Conservation (phyloP, 2,113 vertebrate genomes). For the Crotophaga sulcirostris region DNA sequence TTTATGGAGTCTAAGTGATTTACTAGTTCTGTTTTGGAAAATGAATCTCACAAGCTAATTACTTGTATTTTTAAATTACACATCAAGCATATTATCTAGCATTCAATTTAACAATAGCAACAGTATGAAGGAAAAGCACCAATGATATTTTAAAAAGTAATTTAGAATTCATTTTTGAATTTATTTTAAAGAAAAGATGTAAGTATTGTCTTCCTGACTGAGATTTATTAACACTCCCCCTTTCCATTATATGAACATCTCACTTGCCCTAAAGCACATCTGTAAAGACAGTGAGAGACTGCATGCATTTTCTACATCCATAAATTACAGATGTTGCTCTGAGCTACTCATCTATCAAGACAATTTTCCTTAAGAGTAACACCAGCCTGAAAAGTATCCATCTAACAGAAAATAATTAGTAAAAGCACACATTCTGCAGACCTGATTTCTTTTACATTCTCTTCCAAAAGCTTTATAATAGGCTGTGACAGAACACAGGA, state of each 20-base stretch:
- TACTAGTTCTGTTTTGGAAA: constrained; percentile 31
- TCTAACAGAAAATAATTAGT: constrained; percentile 39
- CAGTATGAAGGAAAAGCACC: constrained; percentile 16
- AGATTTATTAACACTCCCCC: constrained; percentile 67
- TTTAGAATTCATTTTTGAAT: constrained; percentile 66
- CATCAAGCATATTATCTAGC: constrained; percentile 2
- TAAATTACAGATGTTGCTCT: constrained; percentile 65
- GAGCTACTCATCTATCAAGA: constrained; percentile 61
- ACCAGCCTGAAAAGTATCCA: constrained; percentile 25
- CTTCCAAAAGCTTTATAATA: neutral
- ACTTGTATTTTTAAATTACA: constrained; percentile 53
- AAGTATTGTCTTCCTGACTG: constrained; percentile 64
- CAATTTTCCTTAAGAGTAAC: constrained; percentile 40
- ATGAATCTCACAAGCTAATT: neutral
- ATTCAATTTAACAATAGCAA: constrained; percentile 36
- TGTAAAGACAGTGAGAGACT: constrained; percentile 55
- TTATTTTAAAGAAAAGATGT: constrained; percentile 64
- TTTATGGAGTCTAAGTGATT: constrained; percentile 39
- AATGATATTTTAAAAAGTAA: constrained; percentile 45
- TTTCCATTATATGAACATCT: constrained; percentile 68
- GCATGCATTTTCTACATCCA: constrained; percentile 17
- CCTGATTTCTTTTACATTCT: constrained; percentile 11
- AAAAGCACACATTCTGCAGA: constrained; percentile 9
- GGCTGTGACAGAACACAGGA: neutral
- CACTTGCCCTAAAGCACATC: constrained; percentile 65